These are phyloP conservation scores for Thelaira solivaga DNA, from an alignment of 2,888 invertebrate species.

Conservation along the genomic window DNA sequence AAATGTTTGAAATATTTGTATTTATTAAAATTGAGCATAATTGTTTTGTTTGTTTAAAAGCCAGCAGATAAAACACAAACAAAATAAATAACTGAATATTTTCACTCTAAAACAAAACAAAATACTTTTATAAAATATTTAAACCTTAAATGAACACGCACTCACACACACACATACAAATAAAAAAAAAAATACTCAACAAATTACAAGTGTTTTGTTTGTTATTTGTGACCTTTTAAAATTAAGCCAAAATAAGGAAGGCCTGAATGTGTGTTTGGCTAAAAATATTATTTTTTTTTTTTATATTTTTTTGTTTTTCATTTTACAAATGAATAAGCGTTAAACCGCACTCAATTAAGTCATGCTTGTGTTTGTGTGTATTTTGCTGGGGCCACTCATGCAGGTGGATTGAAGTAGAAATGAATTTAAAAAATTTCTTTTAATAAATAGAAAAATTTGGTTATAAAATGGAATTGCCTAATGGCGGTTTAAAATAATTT, in stretches of 20 bases:
- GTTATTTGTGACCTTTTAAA: slow-evolving; percentile 53
- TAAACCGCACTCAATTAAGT: slow-evolving; percentile 61
- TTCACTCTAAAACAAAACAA: slow-evolving; percentile 30
- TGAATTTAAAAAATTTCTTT: slow-evolving; percentile 74
- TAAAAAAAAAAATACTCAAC: slow-evolving; percentile 4
- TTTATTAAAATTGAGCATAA: slow-evolving; percentile 57
- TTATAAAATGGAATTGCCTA: slow-evolving; percentile 31
- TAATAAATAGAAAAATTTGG: slow-evolving; percentile 68
- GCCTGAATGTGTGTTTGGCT: slow-evolving; percentile 10
- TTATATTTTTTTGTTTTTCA: too few species aligned
- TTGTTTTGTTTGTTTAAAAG: slow-evolving; percentile 45
- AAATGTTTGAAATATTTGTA: slow-evolving; percentile 59
- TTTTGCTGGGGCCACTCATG: not conserved
- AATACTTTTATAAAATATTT: slow-evolving; percentile 26
- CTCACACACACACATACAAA: too few species aligned
- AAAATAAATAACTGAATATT: slow-evolving; percentile 31
- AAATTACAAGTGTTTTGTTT: slow-evolving; percentile 39
- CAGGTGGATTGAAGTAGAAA: slow-evolving; percentile 68
- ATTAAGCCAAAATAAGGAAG: slow-evolving; percentile 7
- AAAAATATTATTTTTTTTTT: slow-evolving; percentile 11
- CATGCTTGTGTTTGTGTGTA: slow-evolving; percentile 26
- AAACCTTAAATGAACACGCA: slow-evolving; percentile 14
- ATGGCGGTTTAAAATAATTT: slow-evolving; percentile 37
- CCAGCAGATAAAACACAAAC: slow-evolving; percentile 28
- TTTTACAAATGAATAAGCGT: slow-evolving; percentile 52